Percentiles rank a stretch among this genome's conserved stretches.
These are phyloP conservation scores for Xenus cinereus DNA, from an alignment of 2,113 vertebrate species.

Conservation along the genomic window DNA sequence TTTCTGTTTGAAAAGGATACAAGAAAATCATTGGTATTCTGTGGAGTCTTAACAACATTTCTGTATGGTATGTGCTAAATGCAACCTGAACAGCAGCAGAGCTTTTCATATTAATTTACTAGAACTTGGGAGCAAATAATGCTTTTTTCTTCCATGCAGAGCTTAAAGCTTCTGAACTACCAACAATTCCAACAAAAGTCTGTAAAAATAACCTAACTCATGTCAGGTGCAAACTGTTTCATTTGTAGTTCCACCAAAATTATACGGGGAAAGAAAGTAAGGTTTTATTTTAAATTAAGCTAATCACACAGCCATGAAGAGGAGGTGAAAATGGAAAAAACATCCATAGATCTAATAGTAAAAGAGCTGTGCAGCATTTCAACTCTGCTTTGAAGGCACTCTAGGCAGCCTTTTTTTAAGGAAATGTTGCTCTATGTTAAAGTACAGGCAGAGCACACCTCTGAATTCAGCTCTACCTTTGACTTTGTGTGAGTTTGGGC, in stretches of 20 bases:
- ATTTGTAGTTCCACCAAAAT: neutral
- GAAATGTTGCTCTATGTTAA: neutral
- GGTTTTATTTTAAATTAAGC: slow-evolving; percentile 23
- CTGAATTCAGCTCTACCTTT: neutral
- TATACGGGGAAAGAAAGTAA: neutral
- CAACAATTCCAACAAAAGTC: neutral
- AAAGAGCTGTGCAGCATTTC: neutral
- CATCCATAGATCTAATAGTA: neutral
- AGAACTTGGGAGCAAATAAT: neutral
- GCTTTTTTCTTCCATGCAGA: neutral
- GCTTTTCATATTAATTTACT: neutral
- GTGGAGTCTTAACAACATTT: neutral
- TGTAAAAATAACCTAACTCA: neutral
- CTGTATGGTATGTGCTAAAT: neutral
- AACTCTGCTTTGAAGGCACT: neutral
- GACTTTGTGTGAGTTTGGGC: neutral
- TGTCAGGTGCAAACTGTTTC: neutral
- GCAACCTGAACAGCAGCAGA: neutral
- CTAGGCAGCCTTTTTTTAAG: neutral
- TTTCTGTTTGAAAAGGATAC: neutral
- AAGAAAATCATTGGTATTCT: neutral
- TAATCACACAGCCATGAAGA: neutral
- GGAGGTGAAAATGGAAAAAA: neutral
- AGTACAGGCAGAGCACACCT: neutral
- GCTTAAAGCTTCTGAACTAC: slow-evolving; percentile 7